Conservation (phyloP, 1,140 invertebrate species). For the silkworm (Bombyx mori) region ASM3026992v2 NC_085129.1:5501001-5501500, state of each 20-base stretch:
- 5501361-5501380: no score
- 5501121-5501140: conserved; percentile 18
- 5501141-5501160: conserved; percentile 4
- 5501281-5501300: no score
- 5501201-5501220: conserved; percentile 2
- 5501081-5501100: conserved; percentile 16
- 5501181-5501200: conserved; percentile 2
- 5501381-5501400: no score
- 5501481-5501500: conserved; percentile 25
- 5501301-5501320: no score
- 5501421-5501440: no score
- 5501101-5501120: conserved; percentile 17
- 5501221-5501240: neutral
- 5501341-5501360: no score
- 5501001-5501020: no score
- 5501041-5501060: conserved; percentile 12
- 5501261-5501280: neutral
- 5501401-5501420: no score
- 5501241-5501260: neutral
- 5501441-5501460: no score
- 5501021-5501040: neutral
- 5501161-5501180: conserved; percentile 1
- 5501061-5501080: conserved; percentile 15
- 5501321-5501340: no score
- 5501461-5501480: no score